Evolutionary conservation across 2,113 vertebrate genomes (phyloP), one percentile per base, ranked within the genome.

Genomic region (Embiotoca jacksoni): DNA sequence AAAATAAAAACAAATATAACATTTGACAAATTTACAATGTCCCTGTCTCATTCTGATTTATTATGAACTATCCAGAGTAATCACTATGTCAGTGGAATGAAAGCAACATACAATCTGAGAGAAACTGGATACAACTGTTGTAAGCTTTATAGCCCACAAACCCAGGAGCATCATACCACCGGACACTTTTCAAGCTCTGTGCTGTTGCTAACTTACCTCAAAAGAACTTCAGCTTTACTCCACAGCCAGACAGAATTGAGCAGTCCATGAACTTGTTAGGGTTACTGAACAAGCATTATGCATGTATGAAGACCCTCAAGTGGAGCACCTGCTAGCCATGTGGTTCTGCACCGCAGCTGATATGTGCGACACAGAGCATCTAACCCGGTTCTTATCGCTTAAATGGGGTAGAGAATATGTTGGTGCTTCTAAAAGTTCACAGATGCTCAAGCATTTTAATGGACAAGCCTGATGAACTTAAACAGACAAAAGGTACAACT

Each of bases 321-420:
- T 63, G 64, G 63, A 78, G 84, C 90, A 87, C 84, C 88, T 89
- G 86, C 80, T 47, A 7, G 54, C 52, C 61, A 57, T 15, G 10
- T 65, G 76, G 61, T 39, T 63, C 66, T 61, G 41, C 64, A 61
- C 30, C 77, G 52, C 82, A 85, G 86, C 85, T 87, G 78, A 69
- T 73, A 14, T 50, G 56, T 65, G 60, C 46, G 71, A 71, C 61
- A 73, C 62, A 86, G 61, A 57, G 23, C 54, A 33, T 68, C 73
- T 60, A 62, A 37, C 35, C 46, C 14, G 47, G 36, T 46, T 9
- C 16, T 80, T 70, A 71, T 75, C 30, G 58, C 10, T 64, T 37
- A 52, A 74, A 52, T 13, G 59, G 75, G 44, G 14, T 61, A 76
- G 67, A 82, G 15, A 46, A 13, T 16, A 36, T 56, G 31, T 50